Evolutionary conservation across 2,113 vertebrate species (phyloP).

Genomic region (Anarhynchus alexandrinus): DNA sequence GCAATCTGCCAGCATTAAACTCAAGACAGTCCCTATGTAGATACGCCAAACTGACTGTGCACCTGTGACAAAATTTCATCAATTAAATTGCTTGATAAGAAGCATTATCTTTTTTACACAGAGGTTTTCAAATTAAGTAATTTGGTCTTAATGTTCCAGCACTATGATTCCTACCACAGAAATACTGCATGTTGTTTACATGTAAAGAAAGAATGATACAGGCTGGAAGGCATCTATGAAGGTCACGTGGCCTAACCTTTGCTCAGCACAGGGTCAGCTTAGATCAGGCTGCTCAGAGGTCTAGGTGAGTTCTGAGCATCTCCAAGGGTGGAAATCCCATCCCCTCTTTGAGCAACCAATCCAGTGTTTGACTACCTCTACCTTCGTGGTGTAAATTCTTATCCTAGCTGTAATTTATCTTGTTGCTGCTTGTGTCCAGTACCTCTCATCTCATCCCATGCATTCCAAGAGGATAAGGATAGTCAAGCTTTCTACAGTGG

Average conservation of each 20-base stretch:
- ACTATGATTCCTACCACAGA: neutral
- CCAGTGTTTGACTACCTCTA: neutral
- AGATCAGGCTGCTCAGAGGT: neutral
- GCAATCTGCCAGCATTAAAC: neutral
- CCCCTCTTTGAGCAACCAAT: neutral
- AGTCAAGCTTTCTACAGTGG: neutral
- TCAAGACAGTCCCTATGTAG: neutral
- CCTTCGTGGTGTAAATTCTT: neutral
- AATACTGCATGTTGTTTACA: neutral
- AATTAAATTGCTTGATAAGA: neutral
- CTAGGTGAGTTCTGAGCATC: neutral
- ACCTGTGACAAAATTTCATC: neutral
- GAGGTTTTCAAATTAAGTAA: neutral
- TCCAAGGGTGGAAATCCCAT: neutral
- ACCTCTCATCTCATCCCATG: neutral
- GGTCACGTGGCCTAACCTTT: neutral
- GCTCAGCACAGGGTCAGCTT: neutral
- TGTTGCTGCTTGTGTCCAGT: neutral
- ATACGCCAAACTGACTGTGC: neutral
- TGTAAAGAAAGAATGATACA: accelerated
- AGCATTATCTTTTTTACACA: neutral
- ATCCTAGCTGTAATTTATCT: neutral
- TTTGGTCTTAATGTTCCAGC: neutral
- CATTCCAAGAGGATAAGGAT: neutral
- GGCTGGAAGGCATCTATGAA: neutral